Base-by-base conservation (phyloP, 2,888 invertebrate genomes). In the Cataglyphis livida region DNA sequence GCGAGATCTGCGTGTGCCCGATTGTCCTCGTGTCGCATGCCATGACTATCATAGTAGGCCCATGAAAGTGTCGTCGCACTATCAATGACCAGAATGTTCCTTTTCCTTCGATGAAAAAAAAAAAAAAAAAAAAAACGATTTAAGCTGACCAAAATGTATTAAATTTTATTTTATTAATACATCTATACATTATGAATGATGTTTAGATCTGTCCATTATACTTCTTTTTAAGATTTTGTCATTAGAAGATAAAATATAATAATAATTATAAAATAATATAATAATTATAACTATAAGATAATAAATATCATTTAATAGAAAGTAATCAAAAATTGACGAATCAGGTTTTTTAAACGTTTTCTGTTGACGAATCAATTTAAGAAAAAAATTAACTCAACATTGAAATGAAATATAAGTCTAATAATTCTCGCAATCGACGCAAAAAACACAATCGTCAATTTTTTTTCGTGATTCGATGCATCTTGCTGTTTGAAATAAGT, bases 401-500 rank as follows among this genome's bases (percentile, higher is more conserved):
- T 9, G 64, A 32, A 41, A 32, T n/a, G 9, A 62, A 4, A 3
- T 28, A 0, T 57, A 57, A 18, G n/a, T 32, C 12, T 18, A 62
- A 44, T n/a, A 12, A 12, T 3, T 21, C 32, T 51, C 18, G 18
- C 6, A 6, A 21, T 21, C 12, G 12, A 9, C 12, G 1, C 4
- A 32, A 66, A 54, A 76, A 76, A 4, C 32, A 61, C 9, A 32
- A 38, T 35, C 25, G 38, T 7, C 41, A 9, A 75, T 65, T 38
- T 74, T 64, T 38, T 9, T 75, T 64, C 35, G 68, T 28, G 9
- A 54, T 76, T 38, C 35, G 9, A 12, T 75, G 25, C 38, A 75
- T 51, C 48, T 54, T 38, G 51, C 75, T 65, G 12, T 38, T 66
- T 51, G 68, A 54, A 76, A 66, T 66, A 76, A 76, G 18, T 75